phyloP scores from a whole-genome alignment of 2,888 invertebrate genomes.

The Amaurobius ferox region DNA sequence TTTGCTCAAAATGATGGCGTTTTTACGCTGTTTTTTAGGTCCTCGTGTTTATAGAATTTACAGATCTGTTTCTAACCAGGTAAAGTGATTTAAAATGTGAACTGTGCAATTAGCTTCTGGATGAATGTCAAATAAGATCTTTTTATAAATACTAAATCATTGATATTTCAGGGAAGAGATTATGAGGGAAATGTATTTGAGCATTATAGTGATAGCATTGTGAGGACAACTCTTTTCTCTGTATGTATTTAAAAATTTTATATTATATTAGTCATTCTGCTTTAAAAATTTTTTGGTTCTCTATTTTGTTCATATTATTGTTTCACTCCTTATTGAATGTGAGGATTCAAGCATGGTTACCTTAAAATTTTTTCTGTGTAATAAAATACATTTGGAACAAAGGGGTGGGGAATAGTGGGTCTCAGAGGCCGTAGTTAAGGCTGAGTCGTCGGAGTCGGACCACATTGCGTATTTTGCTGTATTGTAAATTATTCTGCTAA shows the following conservation, averaged over 20 bases:
- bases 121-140: too few species aligned
- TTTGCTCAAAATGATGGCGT: neutral
- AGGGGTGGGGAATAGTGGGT: too few species aligned
- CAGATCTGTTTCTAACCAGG: slow-evolving; percentile 35
- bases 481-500: too few species aligned
- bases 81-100: neutral
- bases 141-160: neutral
- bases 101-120: neutral
- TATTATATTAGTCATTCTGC: too few species aligned
- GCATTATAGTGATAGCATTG: slow-evolving; percentile 85
- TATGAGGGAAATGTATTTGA: slow-evolving; percentile 85
- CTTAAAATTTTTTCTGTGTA: too few species aligned
- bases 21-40: slow-evolving; percentile 46
- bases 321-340: too few species aligned
- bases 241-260: slow-evolving; percentile 14
- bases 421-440: too few species aligned
- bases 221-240: slow-evolving; percentile 82
- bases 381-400: too few species aligned
- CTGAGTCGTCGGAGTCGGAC: too few species aligned
- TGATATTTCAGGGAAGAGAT: slow-evolving; percentile 79
- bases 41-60: slow-evolving; percentile 48
- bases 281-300: neutral
- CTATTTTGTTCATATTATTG: neutral
- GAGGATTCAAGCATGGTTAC: too few species aligned
- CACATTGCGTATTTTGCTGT: too few species aligned